Conservation (phyloP, 2,113 vertebrate species). For the Dicentrarchus labrax region DNA sequence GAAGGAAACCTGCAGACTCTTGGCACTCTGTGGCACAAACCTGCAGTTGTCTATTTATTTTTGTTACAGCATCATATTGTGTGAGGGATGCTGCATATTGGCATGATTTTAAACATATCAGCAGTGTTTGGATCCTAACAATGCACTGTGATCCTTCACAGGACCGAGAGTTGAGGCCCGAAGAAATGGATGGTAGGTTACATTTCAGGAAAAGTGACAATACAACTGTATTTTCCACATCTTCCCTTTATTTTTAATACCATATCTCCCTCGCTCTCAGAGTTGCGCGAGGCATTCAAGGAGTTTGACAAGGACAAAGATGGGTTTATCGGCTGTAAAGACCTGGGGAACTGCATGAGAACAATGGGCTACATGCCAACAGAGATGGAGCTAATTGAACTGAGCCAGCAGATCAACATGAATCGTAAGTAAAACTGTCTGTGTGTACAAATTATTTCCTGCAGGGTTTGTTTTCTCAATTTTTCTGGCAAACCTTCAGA, state of each 20-base stretch:
- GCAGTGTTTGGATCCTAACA: conserved; percentile 53
- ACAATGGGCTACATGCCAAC: conserved; percentile 99
- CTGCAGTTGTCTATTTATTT: conserved; percentile 33
- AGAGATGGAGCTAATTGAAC: conserved; percentile 98
- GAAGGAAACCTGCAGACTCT: conserved; percentile 44
- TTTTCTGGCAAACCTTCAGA: background rate
- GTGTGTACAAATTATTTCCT: background rate
- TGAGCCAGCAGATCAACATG: conserved; percentile 99
- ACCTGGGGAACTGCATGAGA: conserved; percentile 98
- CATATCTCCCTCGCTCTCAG: conserved; percentile 71
- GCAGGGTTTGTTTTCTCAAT: background rate
- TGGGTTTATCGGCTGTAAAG: conserved; percentile 97
- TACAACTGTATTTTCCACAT: background rate
- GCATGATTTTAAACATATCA: conserved; percentile 43
- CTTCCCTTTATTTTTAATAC: background rate
- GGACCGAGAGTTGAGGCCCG: conserved; percentile 95
- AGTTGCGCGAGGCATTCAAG: conserved; percentile 94
- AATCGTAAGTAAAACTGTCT: conserved; percentile 88
- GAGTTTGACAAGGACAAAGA: conserved; percentile 99
- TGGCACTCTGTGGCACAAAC: conserved; percentile 38
- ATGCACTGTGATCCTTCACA: conserved; percentile 81
- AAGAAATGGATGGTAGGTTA: conserved; percentile 95
- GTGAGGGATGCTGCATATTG: conserved; percentile 42
- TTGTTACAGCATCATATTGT: conserved; percentile 19
- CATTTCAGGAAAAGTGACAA: background rate